Base-by-base conservation (phyloP, 1,140 invertebrate species). In the Drosophila subobscura region DNA sequence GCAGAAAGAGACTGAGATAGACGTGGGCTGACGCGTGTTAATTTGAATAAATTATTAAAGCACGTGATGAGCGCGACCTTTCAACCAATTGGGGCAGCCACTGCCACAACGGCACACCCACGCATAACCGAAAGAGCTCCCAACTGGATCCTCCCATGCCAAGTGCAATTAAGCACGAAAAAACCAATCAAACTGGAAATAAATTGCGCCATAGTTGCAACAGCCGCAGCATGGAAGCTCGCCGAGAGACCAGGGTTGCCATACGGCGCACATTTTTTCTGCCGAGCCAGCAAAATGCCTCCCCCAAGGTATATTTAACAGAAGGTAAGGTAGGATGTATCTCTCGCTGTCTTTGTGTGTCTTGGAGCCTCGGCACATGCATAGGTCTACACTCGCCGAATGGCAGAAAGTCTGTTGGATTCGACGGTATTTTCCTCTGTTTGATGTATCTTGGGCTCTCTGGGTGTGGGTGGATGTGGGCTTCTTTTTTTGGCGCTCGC, bases 11-110 rank as follows among this genome's bases (percentile, higher is more conserved):
- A 51, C 52, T 10, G 33, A 8, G 53, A 16, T 52, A 16, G 72
- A 57, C 57, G 53, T 67, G 42, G 80, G 61, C 66, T 68, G 73
- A 81, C 65, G 78, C 67, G 84, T 88, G 84, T 88, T 88, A 88
- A 88, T 88, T 88, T 88, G 84, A 88, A 88, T 88, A 88, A 88
- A 88, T 88, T 88, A 88, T 88, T 88, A 88, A 88, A 83, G 71
- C 71, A 64, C 75, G 57, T 88, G 84, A 89, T 88, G 83, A 89
- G 83, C 63, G 74, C 75, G 63, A 83, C 75, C 84, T 89, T 76
- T 88, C 83, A 89, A 68, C 74, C 64, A 60, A 63, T 68, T 60
- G 49, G 20, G 53, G 22, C 46, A 42, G 49, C 40, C 14, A n/a
- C 40, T 20, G 7, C 14, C 51, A 7, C n/a, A 16, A 22, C 50